Conservation (phyloP, 2,888 invertebrate species). For the Leptopilina syphax region DNA sequence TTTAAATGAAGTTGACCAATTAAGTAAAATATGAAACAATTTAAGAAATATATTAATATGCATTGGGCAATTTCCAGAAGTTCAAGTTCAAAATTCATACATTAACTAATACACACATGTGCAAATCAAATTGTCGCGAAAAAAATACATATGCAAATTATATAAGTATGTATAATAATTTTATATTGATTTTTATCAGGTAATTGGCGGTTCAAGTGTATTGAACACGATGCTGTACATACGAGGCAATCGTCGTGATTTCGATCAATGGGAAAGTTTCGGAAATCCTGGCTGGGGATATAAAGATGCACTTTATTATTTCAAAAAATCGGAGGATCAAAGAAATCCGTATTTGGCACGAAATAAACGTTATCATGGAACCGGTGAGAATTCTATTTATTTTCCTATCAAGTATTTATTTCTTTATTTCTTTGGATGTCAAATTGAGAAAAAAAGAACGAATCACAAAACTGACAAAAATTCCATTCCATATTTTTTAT, state of each 20-base stretch:
- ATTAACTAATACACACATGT: neutral
- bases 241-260: constrained; percentile 91
- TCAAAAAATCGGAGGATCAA: constrained; percentile 92
- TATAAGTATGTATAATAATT: constrained; percentile 17
- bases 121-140: no score
- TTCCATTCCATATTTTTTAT: no score
- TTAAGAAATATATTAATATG: neutral
- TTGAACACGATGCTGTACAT: constrained; percentile 95
- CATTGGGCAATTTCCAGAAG: neutral
- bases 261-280: constrained; percentile 89
- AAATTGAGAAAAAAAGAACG: no score
- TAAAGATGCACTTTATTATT: constrained; percentile 88
- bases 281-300: constrained; percentile 94
- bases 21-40: neutral
- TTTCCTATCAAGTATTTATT: neutral
- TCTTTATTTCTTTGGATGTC: neutral
- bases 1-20: no score
- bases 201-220: constrained; percentile 91
- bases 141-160: neutral
- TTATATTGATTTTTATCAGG: constrained; percentile 66
- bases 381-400: constrained; percentile 78
- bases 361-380: constrained; percentile 84
- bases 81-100: constrained; percentile 10
- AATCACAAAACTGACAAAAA: no score
- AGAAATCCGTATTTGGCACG: constrained; percentile 91